These are phyloP conservation scores for Isaurus tuberculatus DNA, from an alignment of 92 coral and sea anemone genomes.

Conservation along the genomic window DNA sequence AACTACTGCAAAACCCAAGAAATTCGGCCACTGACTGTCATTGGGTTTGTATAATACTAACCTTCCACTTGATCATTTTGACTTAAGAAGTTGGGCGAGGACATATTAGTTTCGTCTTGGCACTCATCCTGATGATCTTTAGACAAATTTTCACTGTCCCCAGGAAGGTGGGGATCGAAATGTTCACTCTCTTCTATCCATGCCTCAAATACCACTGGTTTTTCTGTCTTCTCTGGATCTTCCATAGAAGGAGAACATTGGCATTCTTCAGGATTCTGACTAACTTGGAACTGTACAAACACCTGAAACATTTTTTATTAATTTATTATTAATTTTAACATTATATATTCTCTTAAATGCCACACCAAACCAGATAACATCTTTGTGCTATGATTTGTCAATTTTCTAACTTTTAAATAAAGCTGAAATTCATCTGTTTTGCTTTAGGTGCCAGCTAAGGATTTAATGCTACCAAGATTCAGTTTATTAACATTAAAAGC, in stretches of 20 bases:
- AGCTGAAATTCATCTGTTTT: background rate
- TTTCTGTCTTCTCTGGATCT: conserved; percentile 1
- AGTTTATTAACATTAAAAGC: too few species aligned
- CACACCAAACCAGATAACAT: background rate
- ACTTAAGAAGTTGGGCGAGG: background rate
- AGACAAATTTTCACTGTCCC: background rate
- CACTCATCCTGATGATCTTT: background rate
- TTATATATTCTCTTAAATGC: background rate
- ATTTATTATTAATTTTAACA: background rate
- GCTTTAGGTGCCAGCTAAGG: too few species aligned
- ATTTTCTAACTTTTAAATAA: background rate
- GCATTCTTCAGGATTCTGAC: background rate
- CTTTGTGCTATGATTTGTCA: too few species aligned
- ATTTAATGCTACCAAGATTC: too few species aligned
- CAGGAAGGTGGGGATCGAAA: background rate
- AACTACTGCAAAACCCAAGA: too few species aligned
- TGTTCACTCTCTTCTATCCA: conserved; percentile 35
- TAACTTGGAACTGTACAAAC: conserved; percentile 37
- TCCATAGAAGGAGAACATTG: background rate
- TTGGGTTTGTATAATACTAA: background rate
- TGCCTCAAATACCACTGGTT: conserved; percentile 38
- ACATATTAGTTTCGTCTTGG: background rate
- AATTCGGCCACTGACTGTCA: too few species aligned
- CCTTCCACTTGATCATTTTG: conserved; percentile 5
- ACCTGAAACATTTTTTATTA: background rate